Evolutionary conservation across 2,797 vertebrate genomes (phyloP), one percentile per base, ranked within the genome.

Genomic region (Onychomys torridus): DNA sequence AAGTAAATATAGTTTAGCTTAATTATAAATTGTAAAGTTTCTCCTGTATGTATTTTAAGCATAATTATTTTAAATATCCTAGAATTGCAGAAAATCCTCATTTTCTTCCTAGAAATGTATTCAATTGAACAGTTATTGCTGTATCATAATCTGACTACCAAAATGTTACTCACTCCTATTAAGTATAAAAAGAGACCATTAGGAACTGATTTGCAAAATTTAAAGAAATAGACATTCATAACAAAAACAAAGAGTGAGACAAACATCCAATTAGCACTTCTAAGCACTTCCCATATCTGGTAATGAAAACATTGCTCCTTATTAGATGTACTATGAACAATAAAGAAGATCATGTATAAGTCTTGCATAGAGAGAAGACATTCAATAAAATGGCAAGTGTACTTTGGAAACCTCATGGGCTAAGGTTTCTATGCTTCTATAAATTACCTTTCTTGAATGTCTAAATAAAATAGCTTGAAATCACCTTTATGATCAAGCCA

Each of bases 81-180:
- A 34, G 43, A 92, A 59, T 95, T 79, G 6, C 19, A 95, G n/a
- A 97, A 75, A 96, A 85, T 59, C 67, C 8, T 46, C 40, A 52
- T 27, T 0, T 95, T 86, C 59, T 93, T 92, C 63, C 57, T 93
- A 19, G 40, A 94, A 96, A 88, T 89, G 2, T 96, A 94, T 27
- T 27, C 27, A 93, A 25, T 57, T 89, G 75, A 63, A n/a, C 8
- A 88, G 34, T 43, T 88, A 87, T 88, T 84, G n/a, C 75, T 77
- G 2, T 84, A 67, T 91, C 77, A 37, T 77, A 86, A 95, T 95
- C 46, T 73, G 29, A 88, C 52, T 87, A 79, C 14, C 59, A 95
- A 96, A 87, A 65, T 75, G 9, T 95, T 65, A 65, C 40, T 73
- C 84, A 55, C 90, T 91, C n/a, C 49, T 85, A 67, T 86, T 84